Evolutionary conservation across 2,113 vertebrate genomes (phyloP).

Genomic region (Labeo catla): DNA sequence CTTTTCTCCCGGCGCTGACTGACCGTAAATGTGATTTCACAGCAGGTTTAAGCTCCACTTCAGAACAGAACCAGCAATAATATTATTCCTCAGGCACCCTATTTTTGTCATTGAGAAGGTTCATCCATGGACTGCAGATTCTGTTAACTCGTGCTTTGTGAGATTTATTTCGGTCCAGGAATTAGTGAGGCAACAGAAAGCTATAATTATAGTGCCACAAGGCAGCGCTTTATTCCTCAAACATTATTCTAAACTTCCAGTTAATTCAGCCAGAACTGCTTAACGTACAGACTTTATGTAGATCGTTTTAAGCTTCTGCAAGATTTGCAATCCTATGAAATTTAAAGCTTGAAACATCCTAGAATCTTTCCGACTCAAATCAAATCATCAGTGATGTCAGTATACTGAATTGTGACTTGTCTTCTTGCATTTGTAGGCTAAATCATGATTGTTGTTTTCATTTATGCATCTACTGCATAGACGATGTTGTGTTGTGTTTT

Average conservation of each 20-base stretch:
- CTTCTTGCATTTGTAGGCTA: not conserved
- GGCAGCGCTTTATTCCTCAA: not conserved
- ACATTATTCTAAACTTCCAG: not conserved
- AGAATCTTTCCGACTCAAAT: not conserved
- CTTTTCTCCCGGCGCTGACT: conserved; percentile 1
- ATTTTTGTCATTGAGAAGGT: conserved; percentile 2
- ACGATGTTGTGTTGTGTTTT: not conserved
- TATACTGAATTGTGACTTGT: too few relatives aligned
- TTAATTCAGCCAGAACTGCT: not conserved
- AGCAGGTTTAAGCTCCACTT: conserved; percentile 31
- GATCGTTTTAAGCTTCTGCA: not conserved
- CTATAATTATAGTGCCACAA: not conserved
- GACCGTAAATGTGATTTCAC: conserved; percentile 36
- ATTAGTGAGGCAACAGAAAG: conserved; percentile 8
- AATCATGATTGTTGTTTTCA: not conserved
- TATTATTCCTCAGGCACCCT: conserved; percentile 18
- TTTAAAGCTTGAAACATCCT: not conserved
- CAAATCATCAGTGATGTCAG: not conserved
- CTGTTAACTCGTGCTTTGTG: not conserved
- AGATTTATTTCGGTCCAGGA: not conserved
- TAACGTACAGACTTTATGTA: not conserved
- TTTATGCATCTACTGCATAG: not conserved
- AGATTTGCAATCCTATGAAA: not conserved
- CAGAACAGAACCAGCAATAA: conserved; percentile 1
- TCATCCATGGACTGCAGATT: conserved; percentile 10